Base-by-base conservation (phyloP, 2,113 vertebrate genomes). In the Apteryx owenii region DNA sequence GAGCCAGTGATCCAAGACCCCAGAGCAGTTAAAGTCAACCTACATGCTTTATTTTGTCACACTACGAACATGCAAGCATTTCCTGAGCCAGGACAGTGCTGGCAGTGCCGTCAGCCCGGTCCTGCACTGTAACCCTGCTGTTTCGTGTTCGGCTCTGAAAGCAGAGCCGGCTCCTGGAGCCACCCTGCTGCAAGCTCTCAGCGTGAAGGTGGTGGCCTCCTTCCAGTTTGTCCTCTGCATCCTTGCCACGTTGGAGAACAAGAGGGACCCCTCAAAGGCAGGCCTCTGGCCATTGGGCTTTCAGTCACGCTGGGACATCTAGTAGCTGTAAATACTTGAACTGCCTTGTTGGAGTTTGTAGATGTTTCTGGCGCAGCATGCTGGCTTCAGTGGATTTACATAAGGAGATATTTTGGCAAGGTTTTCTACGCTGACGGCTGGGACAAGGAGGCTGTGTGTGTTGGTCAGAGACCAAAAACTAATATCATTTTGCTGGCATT, bases 271-370 rank as follows among this genome's bases (percentile, higher is more conserved):
- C 53, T 58, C 25, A 71, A 89, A 48, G 44, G 89, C 17, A 68
- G 89, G 20, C 86, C 88, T 25, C 36, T 64, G 16, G 56, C 42
- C 42, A 44, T 44, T 44, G 42, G 42, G 5, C 82, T 96, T 71
- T 95, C 95, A 5, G 95, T 97, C 72, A 92, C 79, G 22, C 83
- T 95, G 38, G 93, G 96, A 80, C 95, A 97, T 66, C 95, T 97
- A 50, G 78, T 91, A 36, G 95, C 90, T 16, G 95, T 95, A 89
- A 93, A 93, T 31, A 70, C 44, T 23, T 23, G 44, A 17, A 46
- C 44, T 16, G 44, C 44, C 44, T 46, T 46, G 44, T 17, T 46
- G 44, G 44, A 46, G 44, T 46, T 13, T 46, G 44, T 46, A 46
- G 44, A 46, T 46, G 44, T 46, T 16, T 46, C 44, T 46, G 15